Percentiles rank a stretch among this genome's conserved stretches.
phyloP scores from a whole-genome alignment of 1,140 invertebrate genomes.

The Pseudomyrmex sp. region DNA sequence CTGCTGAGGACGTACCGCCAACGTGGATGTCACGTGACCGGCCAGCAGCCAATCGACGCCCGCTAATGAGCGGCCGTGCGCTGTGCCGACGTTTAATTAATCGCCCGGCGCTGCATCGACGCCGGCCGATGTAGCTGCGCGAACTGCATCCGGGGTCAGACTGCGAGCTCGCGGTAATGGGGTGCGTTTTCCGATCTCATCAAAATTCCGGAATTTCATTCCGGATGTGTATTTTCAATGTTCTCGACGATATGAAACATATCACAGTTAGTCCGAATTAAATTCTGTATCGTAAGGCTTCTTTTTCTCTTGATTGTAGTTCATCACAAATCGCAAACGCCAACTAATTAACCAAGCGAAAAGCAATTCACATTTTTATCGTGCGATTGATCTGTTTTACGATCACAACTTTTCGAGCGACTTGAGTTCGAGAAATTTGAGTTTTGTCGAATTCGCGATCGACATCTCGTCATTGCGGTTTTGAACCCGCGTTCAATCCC shows the following conservation, averaged over 20 bases:
- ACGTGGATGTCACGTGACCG: constrained; percentile 70
- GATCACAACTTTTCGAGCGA: too few relatives aligned
- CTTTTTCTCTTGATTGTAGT: neutral
- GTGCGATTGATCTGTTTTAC: too few relatives aligned
- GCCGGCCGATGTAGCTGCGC: constrained; percentile 67
- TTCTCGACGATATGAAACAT: neutral
- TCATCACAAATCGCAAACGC: neutral
- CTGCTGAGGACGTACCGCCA: constrained; percentile 56
- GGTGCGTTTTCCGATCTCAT: neutral
- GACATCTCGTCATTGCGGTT: constrained; percentile 9
- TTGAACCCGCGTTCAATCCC: neutral
- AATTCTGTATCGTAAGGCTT: too few relatives aligned
- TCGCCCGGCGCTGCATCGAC: constrained; percentile 66
- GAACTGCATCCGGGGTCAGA: constrained; percentile 44
- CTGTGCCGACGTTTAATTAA: constrained; percentile 73
- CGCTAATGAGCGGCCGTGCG: constrained; percentile 70
- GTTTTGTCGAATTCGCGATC: neutral
- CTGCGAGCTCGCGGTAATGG: neutral
- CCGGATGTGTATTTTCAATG: constrained; percentile 10
- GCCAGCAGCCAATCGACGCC: constrained; percentile 73
- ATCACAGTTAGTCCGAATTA: too few relatives aligned
- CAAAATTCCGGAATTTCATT: neutral
- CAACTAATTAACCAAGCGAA: too few relatives aligned
- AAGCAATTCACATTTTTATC: too few relatives aligned
- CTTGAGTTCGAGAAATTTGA: too few relatives aligned